phyloP scores from a whole-genome alignment of 2,113 vertebrate species.

The Budorcas taxicolor region DNA sequence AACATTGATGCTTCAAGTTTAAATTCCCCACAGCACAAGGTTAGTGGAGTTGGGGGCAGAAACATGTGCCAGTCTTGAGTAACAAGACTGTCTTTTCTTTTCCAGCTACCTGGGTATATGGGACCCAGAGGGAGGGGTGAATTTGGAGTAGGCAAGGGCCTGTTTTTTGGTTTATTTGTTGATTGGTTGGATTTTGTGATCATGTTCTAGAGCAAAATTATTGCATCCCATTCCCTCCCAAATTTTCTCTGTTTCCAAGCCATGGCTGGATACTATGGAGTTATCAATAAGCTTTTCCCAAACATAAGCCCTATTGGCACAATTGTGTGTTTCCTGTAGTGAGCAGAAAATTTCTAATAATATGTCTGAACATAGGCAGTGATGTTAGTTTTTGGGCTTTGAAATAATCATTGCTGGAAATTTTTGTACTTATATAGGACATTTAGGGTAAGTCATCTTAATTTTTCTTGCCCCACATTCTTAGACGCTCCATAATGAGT shows the following conservation, averaged over 20 bases:
- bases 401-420: slow-evolving; percentile 27
- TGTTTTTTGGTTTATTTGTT: background rate
- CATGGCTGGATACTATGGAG: background rate
- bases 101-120: background rate
- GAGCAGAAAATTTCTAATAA: slow-evolving; percentile 50
- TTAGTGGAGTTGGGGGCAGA: background rate
- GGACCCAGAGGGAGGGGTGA: background rate
- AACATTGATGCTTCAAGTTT: background rate
- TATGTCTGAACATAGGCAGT: background rate
- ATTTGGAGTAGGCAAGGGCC: background rate
- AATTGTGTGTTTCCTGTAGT: slow-evolving; percentile 46
- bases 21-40: background rate
- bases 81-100: background rate
- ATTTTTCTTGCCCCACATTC: background rate
- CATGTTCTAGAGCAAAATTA: background rate
- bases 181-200: background rate
- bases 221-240: background rate
- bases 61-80: background rate
- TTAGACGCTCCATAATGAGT: background rate
- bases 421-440: background rate
- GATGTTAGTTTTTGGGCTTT: slow-evolving; percentile 36
- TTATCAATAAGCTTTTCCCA: background rate
- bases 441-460: background rate
- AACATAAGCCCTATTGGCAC: slow-evolving; percentile 18
- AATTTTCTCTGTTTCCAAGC: background rate